Evolutionary conservation across 1,140 invertebrate genomes (phyloP).

Genomic region (Brachionus manjavacas): DNA sequence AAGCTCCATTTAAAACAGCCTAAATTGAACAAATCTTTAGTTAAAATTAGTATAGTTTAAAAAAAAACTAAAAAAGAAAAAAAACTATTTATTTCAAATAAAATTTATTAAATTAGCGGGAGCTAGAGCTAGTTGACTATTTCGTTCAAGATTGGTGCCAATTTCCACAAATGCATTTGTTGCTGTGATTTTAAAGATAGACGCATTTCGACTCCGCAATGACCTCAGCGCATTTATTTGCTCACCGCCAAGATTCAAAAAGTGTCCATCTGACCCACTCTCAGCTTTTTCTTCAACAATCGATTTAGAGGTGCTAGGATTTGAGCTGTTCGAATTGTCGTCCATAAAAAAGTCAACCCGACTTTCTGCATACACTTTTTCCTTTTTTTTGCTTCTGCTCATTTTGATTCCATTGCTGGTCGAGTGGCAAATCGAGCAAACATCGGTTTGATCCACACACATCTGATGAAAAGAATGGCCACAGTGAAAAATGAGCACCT

Average conservation of each 20-base stretch:
- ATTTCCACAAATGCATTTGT: neutral
- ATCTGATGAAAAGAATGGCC: constrained; percentile 32
- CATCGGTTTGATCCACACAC: neutral
- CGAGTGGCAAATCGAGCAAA: neutral
- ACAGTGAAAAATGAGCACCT: constrained; percentile 16
- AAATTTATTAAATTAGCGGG: constrained; percentile 7
- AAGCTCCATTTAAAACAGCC: no score
- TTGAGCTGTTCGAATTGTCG: neutral
- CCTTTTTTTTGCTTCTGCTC: neutral
- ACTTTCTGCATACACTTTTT: neutral
- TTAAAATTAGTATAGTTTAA: no score
- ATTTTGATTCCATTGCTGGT: neutral
- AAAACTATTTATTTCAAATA: neutral
- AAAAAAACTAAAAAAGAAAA: neutral
- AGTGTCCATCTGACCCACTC: neutral
- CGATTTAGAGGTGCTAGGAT: neutral
- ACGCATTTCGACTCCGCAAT: neutral
- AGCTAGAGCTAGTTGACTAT: neutral
- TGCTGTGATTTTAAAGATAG: neutral
- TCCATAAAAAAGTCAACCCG: neutral
- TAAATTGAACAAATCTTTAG: no score
- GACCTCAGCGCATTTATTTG: constrained; percentile 1
- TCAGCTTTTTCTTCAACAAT: neutral
- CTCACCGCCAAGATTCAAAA: neutral
- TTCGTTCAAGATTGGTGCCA: neutral